Percentiles rank a stretch among this genome's conserved stretches.
These are phyloP conservation scores for Platynereis dumerilii DNA, from an alignment of 2,888 invertebrate species.

Conservation along the genomic window DNA sequence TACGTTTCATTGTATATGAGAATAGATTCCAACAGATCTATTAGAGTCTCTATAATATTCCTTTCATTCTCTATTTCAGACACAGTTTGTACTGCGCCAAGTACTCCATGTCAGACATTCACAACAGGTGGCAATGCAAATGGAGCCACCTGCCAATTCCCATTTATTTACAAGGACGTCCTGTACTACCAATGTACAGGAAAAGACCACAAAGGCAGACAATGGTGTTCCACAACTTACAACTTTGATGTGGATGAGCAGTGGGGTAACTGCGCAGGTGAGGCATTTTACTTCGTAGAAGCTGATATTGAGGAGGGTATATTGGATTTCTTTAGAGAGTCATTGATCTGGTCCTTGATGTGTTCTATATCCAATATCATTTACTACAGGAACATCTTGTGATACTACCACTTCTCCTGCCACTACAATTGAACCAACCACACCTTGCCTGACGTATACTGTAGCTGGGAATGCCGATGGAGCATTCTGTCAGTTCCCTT, in stretches of 20 bases:
- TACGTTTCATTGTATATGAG: neutral
- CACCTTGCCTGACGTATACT: neutral
- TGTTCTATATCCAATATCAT: too few relatives aligned
- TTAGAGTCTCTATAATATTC: too few relatives aligned
- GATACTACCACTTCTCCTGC: neutral
- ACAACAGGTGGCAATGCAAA: slow-evolving; percentile 18
- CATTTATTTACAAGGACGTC: slow-evolving; percentile 16
- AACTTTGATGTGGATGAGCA: slow-evolving; percentile 19
- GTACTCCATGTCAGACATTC: neutral
- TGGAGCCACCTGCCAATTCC: slow-evolving; percentile 20
- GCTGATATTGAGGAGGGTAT: too few relatives aligned
- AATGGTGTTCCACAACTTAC: slow-evolving; percentile 22
- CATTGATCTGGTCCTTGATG: too few relatives aligned
- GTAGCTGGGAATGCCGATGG: slow-evolving; percentile 21
- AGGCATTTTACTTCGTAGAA: too few relatives aligned
- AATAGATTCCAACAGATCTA: too few relatives aligned
- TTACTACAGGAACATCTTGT: too few relatives aligned
- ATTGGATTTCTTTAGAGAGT: too few relatives aligned
- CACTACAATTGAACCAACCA: neutral
- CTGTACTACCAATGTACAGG: slow-evolving; percentile 9
- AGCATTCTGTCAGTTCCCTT: slow-evolving; percentile 19
- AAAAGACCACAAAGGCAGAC: neutral
- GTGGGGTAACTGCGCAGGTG: slow-evolving; percentile 15
- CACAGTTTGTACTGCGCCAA: neutral
- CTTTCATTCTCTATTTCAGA: too few relatives aligned